Conservation (phyloP, 2,888 invertebrate genomes). For the Polietes domitor region DNA sequence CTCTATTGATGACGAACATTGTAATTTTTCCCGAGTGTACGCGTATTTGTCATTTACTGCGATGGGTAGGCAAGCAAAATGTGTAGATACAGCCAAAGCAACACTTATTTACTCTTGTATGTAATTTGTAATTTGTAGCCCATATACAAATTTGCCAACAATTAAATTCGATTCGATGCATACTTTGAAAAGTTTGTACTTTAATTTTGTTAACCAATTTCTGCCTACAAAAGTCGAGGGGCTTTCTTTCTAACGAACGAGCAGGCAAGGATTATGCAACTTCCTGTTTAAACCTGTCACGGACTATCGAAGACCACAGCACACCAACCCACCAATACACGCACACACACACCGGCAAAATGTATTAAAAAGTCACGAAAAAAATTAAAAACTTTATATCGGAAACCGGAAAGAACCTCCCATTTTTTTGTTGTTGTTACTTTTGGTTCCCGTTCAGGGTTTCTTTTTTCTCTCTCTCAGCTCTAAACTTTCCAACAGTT, state of each 20-base stretch:
- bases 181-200: constrained; percentile 4
- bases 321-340: constrained; percentile 46
- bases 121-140: no score
- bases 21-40: no score
- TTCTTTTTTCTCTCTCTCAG: background rate
- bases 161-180: constrained; percentile 4
- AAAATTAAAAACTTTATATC: constrained; percentile 49
- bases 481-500: constrained; percentile 45
- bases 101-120: no score
- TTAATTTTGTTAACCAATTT: background rate
- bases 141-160: background rate
- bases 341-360: background rate
- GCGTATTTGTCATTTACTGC: constrained; percentile 6
- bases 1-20: no score
- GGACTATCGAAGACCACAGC: constrained; percentile 62
- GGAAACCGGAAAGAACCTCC: constrained; percentile 52
- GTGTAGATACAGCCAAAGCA: no score
- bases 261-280: constrained; percentile 75
- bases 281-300: constrained; percentile 78
- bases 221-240: background rate
- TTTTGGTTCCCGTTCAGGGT: background rate
- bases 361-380: constrained; percentile 24
- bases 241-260: constrained; percentile 8
- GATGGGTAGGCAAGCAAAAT: background rate
- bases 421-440: constrained; percentile 12